Conservation (phyloP, 2,888 invertebrate species). For the Magallana nippona region DNA sequence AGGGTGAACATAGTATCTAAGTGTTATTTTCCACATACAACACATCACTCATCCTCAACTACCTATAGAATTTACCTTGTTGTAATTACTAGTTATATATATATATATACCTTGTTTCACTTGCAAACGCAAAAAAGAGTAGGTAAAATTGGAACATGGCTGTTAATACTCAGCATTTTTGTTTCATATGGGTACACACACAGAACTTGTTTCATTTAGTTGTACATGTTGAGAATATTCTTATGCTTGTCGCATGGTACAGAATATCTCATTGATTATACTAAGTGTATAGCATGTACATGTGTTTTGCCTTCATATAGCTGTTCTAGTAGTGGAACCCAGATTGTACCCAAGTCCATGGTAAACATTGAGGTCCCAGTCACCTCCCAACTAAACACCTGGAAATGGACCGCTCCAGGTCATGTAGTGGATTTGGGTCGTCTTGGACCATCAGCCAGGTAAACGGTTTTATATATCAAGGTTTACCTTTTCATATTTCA, state of each 20-base stretch:
- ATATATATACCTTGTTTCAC: no score
- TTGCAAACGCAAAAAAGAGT: no score
- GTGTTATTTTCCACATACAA: constrained; percentile 61
- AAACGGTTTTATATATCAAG: constrained; percentile 39
- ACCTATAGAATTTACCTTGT: no score
- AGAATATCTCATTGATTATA: no score
- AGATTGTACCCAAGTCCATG: constrained; percentile 78
- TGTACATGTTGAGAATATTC: no score
- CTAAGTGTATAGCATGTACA: not conserved
- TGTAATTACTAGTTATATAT: no score
- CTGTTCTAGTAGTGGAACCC: constrained; percentile 44
- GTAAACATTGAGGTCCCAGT: constrained; percentile 88
- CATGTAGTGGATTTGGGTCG: constrained; percentile 78
- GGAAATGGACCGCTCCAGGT: constrained; percentile 75
- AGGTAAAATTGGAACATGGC: no score
- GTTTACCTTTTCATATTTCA: not conserved
- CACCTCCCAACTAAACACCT: constrained; percentile 84
- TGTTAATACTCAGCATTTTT: no score
- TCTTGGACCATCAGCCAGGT: constrained; percentile 80
- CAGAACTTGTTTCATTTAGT: no score
- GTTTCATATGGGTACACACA: no score
- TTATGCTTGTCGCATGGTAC: no score
- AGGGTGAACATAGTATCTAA: constrained; percentile 53
- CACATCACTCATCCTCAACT: constrained; percentile 58
- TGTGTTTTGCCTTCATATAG: constrained; percentile 44